phyloP scores from a whole-genome alignment of 2,113 vertebrate genomes.

The cattle (Bos taurus) region ARS-UCD2.0 NC_037328.1:110666501-110667000 shows the following conservation, averaged over 20 bases:
- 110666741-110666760: neutral
- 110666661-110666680: neutral
- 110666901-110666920: neutral
- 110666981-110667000: neutral
- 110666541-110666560: neutral
- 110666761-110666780: neutral
- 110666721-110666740: neutral
- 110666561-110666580: neutral
- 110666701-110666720: neutral
- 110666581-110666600: neutral
- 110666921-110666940: neutral
- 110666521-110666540: neutral
- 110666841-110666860: neutral
- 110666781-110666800: neutral
- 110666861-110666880: neutral
- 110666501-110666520: neutral
- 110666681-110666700: neutral
- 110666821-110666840: neutral
- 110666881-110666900: neutral
- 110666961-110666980: neutral
- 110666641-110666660: fast-evolving
- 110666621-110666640: neutral
- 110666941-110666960: neutral
- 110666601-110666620: neutral
- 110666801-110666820: neutral